phyloP scores from a whole-genome alignment of 2,113 vertebrate species.

The Tor tambroides region DNA sequence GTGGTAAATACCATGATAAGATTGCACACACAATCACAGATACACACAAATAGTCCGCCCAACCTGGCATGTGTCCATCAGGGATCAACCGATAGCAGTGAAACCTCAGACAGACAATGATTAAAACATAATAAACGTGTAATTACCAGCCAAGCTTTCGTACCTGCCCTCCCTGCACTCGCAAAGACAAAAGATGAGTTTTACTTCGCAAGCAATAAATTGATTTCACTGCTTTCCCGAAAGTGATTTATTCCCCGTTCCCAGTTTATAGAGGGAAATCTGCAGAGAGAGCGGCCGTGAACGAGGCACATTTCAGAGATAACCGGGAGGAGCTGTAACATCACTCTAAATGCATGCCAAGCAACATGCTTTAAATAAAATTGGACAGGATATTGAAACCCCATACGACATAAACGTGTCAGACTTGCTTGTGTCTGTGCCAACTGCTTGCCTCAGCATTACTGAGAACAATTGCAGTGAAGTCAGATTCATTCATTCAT shows the following conservation, averaged over 20 bases:
- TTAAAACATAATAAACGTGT: conserved; percentile 41
- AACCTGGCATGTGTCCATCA: conserved; percentile 25
- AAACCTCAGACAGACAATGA: conserved; percentile 27
- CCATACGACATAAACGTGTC: conserved; percentile 3
- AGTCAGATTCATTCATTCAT: conserved; percentile 1
- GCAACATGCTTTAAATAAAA: conserved; percentile 37
- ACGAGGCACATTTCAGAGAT: conserved; percentile 13
- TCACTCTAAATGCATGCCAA: conserved; percentile 37
- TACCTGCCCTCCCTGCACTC: neutral
- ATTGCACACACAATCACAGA: conserved; percentile 2
- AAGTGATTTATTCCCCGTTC: conserved; percentile 38
- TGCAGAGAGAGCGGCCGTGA: neutral
- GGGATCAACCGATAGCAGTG: conserved; percentile 17
- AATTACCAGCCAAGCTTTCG: conserved; percentile 22
- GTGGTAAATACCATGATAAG: conserved; percentile 43
- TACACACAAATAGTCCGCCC: neutral
- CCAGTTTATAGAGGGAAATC: conserved; percentile 14
- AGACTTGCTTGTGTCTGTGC: neutral
- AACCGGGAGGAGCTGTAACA: conserved; percentile 14
- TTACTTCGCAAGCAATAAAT: conserved; percentile 53
- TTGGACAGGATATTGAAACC: conserved; percentile 16
- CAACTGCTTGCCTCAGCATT: conserved; percentile 34
- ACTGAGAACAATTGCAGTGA: conserved; percentile 9
- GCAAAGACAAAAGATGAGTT: conserved; percentile 46
- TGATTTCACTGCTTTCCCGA: conserved; percentile 40